Evolutionary conservation across 2,113 vertebrate species (phyloP).

Genomic region (Aegithalos caudatus): DNA sequence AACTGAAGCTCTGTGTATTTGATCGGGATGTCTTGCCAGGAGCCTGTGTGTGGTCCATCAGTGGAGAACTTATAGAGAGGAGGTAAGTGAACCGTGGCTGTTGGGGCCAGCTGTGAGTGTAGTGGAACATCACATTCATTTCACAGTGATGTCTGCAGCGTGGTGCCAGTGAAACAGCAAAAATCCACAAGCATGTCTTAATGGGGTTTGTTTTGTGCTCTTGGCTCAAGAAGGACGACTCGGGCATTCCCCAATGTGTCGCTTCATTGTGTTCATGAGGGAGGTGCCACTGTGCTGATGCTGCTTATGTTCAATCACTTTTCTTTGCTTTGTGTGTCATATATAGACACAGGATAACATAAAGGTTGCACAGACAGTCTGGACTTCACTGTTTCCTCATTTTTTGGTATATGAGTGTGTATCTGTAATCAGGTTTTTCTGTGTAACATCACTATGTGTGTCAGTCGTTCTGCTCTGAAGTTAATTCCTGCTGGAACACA

Average conservation of each 20-base stretch:
- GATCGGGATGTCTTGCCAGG: slow-evolving; percentile 95
- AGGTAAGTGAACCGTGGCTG: slow-evolving; percentile 68
- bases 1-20: slow-evolving; percentile 92
- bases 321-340: background rate
- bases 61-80: slow-evolving; percentile 92
- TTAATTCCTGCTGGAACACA: background rate
- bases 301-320: rapidly evolving
- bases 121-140: background rate
- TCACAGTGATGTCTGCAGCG: background rate
- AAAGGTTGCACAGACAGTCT: background rate
- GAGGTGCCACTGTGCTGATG: background rate
- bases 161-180: background rate
- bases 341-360: background rate
- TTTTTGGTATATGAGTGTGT: background rate
- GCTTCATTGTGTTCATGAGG: background rate
- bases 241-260: background rate
- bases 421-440: background rate
- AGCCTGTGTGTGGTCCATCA: slow-evolving; percentile 93
- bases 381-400: background rate
- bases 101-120: background rate
- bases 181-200: background rate
- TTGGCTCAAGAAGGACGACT: background rate
- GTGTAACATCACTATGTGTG: rapidly evolving
- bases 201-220: background rate
- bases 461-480: background rate